A percentile compares a stretch with the other conserved stretches of the same genome.
Evolutionary conservation across 2,113 vertebrate species (phyloP).

Genomic region (Genyomyrus donnyi): DNA sequence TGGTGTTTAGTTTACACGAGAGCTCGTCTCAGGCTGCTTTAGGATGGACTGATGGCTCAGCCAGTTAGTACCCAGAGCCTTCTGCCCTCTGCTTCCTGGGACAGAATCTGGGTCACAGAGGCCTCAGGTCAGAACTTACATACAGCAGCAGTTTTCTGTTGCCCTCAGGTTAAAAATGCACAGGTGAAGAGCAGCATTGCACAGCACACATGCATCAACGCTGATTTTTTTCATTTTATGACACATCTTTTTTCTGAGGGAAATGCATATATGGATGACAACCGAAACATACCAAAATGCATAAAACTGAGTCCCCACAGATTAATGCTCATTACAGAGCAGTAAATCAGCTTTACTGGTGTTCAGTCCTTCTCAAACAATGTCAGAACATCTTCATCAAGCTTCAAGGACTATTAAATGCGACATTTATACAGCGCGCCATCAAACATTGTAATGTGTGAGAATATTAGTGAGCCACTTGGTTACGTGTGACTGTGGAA

Average conservation of each 20-base stretch:
- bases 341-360: not conserved
- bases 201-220: not conserved
- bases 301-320: not conserved
- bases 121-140: not conserved
- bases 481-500: not conserved
- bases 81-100: not conserved
- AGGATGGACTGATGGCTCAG: not conserved
- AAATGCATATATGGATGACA: too few species aligned
- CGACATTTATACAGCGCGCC: not conserved
- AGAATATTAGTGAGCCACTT: not conserved
- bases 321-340: not conserved
- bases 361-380: not conserved
- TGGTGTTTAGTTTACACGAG: not conserved
- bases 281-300: not conserved
- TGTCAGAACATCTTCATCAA: not conserved
- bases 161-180: not conserved
- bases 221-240: not conserved
- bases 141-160: not conserved
- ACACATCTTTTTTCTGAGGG: not conserved
- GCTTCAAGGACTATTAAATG: constrained; percentile 1
- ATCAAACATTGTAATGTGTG: not conserved
- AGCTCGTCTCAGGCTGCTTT: not conserved
- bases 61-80: not conserved
- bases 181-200: not conserved
- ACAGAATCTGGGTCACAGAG: not conserved